A percentile compares a stretch with the other conserved stretches of the same genome.
These are phyloP conservation scores for Tinamus guttatus DNA, from an alignment of 2,113 vertebrate genomes.

Conservation along the genomic window DNA sequence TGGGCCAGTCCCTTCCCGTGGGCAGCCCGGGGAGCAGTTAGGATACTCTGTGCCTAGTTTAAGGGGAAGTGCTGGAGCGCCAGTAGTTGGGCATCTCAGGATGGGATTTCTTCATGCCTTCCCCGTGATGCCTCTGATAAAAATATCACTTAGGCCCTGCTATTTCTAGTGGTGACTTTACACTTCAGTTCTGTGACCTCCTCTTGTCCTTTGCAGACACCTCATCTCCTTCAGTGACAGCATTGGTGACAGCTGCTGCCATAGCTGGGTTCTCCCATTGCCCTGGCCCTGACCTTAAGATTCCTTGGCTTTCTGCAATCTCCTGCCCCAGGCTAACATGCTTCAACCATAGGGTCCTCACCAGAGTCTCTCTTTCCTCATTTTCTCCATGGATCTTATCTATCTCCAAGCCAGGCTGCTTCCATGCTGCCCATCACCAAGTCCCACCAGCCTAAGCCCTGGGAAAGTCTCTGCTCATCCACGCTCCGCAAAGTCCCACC, in stretches of 20 bases:
- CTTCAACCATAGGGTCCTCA: background rate
- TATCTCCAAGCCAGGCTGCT: background rate
- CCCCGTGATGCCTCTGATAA: background rate
- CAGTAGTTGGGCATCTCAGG: background rate
- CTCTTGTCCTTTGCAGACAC: background rate
- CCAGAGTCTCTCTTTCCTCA: background rate
- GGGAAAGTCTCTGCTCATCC: background rate
- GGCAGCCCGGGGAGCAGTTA: background rate
- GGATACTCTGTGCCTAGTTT: background rate
- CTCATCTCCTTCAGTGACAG: background rate
- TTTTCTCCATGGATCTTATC: background rate
- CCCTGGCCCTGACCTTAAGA: background rate
- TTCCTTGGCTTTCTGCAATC: background rate
- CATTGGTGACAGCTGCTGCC: background rate
- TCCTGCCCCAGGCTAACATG: background rate
- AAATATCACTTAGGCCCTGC: background rate
- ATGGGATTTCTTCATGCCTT: conserved; percentile 27
- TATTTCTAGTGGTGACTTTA: conserved; percentile 35
- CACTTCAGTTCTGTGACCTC: background rate
- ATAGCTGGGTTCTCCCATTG: background rate
- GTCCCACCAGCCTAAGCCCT: background rate
- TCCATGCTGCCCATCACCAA: background rate
- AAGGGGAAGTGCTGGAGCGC: background rate
- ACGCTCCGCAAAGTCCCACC: background rate
- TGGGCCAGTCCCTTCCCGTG: accelerated